A percentile compares a stretch with the other conserved stretches of the same genome.
These are phyloP conservation scores for Acropternis orthonyx DNA, from an alignment of 2,797 vertebrate genomes.

Conservation along the genomic window DNA sequence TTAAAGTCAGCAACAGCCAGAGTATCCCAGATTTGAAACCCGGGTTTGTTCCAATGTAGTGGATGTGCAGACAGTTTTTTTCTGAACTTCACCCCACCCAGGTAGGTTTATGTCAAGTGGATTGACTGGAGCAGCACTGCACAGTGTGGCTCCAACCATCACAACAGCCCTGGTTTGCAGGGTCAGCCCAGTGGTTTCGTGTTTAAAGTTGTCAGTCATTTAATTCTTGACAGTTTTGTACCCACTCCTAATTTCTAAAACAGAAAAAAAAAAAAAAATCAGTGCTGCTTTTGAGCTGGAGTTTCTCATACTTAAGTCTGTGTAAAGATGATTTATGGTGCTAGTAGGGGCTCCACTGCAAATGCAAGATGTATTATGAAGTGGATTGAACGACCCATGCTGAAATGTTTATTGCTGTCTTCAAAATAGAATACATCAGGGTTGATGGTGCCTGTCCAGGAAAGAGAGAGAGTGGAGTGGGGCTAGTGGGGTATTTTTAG, in stretches of 20 bases:
- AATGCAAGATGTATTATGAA: conserved; percentile 71
- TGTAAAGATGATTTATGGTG: conserved; percentile 67
- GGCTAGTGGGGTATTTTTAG: conserved; percentile 60
- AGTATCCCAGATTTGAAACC: not conserved
- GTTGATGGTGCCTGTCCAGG: conserved; percentile 63
- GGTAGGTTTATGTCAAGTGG: not conserved
- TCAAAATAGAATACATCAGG: conserved; percentile 70
- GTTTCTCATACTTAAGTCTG: conserved; percentile 53
- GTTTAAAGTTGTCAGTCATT: not conserved
- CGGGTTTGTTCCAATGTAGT: not conserved
- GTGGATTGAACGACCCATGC: conserved; percentile 70
- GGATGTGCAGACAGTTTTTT: not conserved
- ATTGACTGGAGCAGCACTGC: not conserved
- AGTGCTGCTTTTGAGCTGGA: conserved; percentile 32
- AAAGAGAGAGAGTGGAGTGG: conserved; percentile 23
- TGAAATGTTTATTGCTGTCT: conserved; percentile 80
- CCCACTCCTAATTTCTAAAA: conserved; percentile 52
- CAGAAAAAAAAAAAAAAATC: not conserved
- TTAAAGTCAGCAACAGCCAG: conserved; percentile 19
- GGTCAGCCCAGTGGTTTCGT: not conserved
- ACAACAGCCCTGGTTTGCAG: not conserved
- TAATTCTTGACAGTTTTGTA: conserved; percentile 40
- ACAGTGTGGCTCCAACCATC: not conserved
- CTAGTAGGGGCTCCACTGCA: conserved; percentile 72
- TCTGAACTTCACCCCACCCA: not conserved